phyloP scores from a whole-genome alignment of 64 coral and sea anemone genomes.

The Porites lutea region DNA sequence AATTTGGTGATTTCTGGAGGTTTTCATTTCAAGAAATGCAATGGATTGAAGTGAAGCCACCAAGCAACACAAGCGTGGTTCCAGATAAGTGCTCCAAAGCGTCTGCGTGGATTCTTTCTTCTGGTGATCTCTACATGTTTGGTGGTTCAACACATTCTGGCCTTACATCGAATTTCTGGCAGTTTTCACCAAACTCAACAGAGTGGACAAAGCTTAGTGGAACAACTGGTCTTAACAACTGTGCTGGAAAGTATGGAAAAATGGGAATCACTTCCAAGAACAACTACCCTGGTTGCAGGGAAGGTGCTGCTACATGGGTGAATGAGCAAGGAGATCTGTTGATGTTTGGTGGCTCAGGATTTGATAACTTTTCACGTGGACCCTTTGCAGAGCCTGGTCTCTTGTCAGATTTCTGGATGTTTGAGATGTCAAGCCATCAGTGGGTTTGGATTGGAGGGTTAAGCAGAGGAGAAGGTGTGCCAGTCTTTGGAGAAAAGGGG shows the following conservation, averaged over 20 bases:
- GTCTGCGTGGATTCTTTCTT: slow-evolving; percentile 71
- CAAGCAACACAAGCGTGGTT: not conserved
- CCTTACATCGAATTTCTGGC: slow-evolving; percentile 77
- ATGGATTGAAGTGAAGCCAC: slow-evolving; percentile 56
- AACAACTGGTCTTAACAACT: slow-evolving; percentile 2
- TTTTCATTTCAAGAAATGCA: slow-evolving; percentile 67
- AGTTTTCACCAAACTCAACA: slow-evolving; percentile 26
- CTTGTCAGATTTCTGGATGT: slow-evolving; percentile 90
- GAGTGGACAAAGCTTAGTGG: slow-evolving; percentile 57
- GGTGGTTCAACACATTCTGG: slow-evolving; percentile 64
- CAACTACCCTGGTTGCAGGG: slow-evolving; percentile 49
- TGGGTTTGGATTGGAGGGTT: slow-evolving; percentile 84
- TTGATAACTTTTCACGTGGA: slow-evolving; percentile 50
- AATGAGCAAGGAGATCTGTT: slow-evolving; percentile 20
- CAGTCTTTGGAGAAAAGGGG: slow-evolving; percentile 63
- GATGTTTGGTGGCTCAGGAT: slow-evolving; percentile 71
- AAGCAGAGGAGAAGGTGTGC: slow-evolving; percentile 42
- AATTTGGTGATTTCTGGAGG: slow-evolving; percentile 88
- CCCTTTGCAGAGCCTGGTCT: slow-evolving; percentile 56
- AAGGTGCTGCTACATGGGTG: slow-evolving; percentile 50
- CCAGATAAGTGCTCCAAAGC: slow-evolving; percentile 54
- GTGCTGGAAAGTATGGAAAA: slow-evolving; percentile 18
- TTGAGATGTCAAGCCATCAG: slow-evolving; percentile 27
- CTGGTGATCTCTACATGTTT: slow-evolving; percentile 82
- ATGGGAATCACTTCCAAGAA: not conserved